A percentile compares a stretch with the other conserved stretches of the same genome.
Conservation (phyloP, 2,888 invertebrate species). For the Dorcus parallelipipedus region DNA sequence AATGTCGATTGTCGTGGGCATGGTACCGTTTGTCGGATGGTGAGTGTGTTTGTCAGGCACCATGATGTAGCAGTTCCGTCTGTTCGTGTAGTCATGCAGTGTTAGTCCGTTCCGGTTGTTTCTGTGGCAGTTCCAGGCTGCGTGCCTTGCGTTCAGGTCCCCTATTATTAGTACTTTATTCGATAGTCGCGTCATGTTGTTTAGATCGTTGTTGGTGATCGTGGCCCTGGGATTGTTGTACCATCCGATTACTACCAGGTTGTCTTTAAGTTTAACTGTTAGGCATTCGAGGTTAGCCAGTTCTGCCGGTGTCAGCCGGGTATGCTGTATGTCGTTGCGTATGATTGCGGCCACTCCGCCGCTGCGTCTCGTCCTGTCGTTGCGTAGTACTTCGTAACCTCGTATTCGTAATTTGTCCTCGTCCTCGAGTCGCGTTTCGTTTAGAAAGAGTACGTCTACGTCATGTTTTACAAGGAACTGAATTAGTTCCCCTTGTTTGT, state of each 20-base stretch:
- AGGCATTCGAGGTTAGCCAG: conserved; percentile 9
- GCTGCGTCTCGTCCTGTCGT: not conserved
- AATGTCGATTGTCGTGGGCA: conserved; percentile 17
- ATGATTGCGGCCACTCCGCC: conserved; percentile 1
- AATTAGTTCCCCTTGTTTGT: conserved; percentile 12
- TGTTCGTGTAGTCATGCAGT: conserved; percentile 8
- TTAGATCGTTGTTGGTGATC: conserved; percentile 9
- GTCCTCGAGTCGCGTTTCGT: conserved; percentile 14
- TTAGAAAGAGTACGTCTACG: conserved; percentile 17
- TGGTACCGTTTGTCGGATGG: conserved; percentile 13
- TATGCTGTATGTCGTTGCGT: not conserved
- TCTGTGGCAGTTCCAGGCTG: conserved; percentile 17
- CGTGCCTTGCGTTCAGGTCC: conserved; percentile 22
- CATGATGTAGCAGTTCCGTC: not conserved
- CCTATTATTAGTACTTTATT: conserved; percentile 12
- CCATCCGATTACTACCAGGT: conserved; percentile 2
- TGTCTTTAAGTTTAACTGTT: conserved; percentile 11
- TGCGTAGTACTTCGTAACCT: conserved; percentile 1
- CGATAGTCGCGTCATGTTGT: not conserved
- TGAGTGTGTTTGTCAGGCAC: conserved; percentile 12
- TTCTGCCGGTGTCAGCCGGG: not conserved
- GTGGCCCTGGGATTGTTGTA: conserved; percentile 14
- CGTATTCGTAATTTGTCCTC: conserved; percentile 2
- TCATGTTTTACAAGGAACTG: conserved; percentile 13
- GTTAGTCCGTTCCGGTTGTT: conserved; percentile 20